Conservation (phyloP, 2,797 vertebrate genomes). For the Eutrigla gurnardus region DNA sequence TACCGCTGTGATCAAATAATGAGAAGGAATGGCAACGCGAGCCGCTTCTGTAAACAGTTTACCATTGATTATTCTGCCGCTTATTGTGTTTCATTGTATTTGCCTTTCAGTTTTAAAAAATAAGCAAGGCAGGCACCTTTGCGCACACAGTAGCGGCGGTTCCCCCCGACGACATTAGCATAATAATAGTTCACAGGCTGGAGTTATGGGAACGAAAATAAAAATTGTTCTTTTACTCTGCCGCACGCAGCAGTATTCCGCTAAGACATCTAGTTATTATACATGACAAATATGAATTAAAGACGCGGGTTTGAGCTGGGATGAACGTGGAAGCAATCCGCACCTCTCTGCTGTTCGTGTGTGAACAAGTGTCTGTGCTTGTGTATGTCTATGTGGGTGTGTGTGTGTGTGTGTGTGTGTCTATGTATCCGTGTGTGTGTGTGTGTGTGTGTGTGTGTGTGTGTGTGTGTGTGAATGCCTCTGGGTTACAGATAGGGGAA, state of each 20-base stretch:
- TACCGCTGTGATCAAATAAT: slow-evolving; percentile 67
- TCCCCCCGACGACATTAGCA: slow-evolving; percentile 63
- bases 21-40: slow-evolving; percentile 28
- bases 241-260: slow-evolving; percentile 50
- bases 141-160: slow-evolving; percentile 25
- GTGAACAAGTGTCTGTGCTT: slow-evolving; percentile 18
- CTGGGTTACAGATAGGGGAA: slow-evolving; percentile 51
- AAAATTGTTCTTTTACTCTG: slow-evolving; percentile 54
- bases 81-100: slow-evolving; percentile 64
- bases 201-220: slow-evolving; percentile 68
- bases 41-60: slow-evolving; percentile 70
- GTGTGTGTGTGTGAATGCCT: slow-evolving; percentile 32
- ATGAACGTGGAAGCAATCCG: slow-evolving; percentile 17
- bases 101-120: slow-evolving; percentile 59
- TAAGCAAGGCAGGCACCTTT: slow-evolving; percentile 53
- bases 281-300: slow-evolving; percentile 63
- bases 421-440: slow-evolving; percentile 19
- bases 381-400: slow-evolving; percentile 34
- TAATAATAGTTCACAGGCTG: slow-evolving; percentile 65
- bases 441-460: slow-evolving; percentile 22
- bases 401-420: slow-evolving; percentile 31
- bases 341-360: slow-evolving; percentile 23
- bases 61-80: slow-evolving; percentile 64
- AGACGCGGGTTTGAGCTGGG: slow-evolving; percentile 28
- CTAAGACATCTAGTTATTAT: slow-evolving; percentile 49